phyloP scores from a whole-genome alignment of 1,140 invertebrate genomes.

The Calosoma granatense region DNA sequence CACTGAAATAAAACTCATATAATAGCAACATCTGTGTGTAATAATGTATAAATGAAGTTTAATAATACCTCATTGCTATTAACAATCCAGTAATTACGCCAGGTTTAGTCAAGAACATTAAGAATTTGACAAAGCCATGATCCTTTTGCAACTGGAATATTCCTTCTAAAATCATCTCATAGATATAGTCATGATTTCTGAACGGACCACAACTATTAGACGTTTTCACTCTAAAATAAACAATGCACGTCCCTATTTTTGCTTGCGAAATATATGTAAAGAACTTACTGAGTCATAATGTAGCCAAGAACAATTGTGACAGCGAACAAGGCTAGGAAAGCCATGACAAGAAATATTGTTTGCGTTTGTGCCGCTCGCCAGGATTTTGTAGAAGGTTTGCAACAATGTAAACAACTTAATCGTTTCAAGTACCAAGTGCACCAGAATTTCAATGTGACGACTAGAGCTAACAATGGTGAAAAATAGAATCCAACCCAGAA shows the following conservation, averaged over 20 bases:
- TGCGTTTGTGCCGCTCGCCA: slow-evolving; percentile 64
- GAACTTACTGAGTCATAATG: slow-evolving; percentile 44
- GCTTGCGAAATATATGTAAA: no score
- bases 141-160: slow-evolving; percentile 35
- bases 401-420: slow-evolving; percentile 39
- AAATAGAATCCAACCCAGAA: slow-evolving; percentile 63
- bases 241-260: no score
- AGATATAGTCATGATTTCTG: slow-evolving; percentile 36
- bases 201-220: slow-evolving; percentile 47
- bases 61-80: slow-evolving; percentile 42
- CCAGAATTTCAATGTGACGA: slow-evolving; percentile 53
- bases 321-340: slow-evolving; percentile 51
- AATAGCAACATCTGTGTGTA: slow-evolving; percentile 12
- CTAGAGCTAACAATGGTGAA: slow-evolving; percentile 49
- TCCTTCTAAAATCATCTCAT: slow-evolving; percentile 38
- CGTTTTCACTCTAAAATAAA: slow-evolving; percentile 32
- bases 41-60: slow-evolving; percentile 2
- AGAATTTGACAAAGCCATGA: slow-evolving; percentile 29
- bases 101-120: slow-evolving; percentile 40
- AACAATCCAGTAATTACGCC: slow-evolving; percentile 42
- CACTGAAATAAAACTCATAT: no score
- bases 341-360: slow-evolving; percentile 55
- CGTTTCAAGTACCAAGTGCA: slow-evolving; percentile 59
- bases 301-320: slow-evolving; percentile 45
- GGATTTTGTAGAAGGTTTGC: slow-evolving; percentile 45